phyloP scores from a whole-genome alignment of 2,113 vertebrate species.

The Microtus montanus region DNA sequence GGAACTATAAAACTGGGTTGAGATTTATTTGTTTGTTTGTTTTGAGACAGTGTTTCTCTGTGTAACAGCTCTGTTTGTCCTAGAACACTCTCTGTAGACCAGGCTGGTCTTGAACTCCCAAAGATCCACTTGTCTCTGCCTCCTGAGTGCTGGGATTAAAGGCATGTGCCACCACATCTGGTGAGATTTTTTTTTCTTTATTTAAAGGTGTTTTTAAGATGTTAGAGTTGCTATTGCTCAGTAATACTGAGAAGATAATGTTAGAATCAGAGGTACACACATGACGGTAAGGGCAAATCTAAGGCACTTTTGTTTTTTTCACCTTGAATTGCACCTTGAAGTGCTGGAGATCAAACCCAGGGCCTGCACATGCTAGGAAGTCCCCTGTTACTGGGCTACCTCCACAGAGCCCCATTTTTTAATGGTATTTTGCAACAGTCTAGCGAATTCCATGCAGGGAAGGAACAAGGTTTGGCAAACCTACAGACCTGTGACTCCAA shows the following conservation, averaged over 20 bases:
- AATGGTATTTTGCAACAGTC: neutral
- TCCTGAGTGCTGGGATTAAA: neutral
- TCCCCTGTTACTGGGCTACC: neutral
- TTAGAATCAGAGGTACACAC: neutral
- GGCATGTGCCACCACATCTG: neutral
- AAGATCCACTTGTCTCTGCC: neutral
- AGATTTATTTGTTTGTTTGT: neutral
- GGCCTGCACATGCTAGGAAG: neutral
- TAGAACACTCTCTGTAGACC: neutral
- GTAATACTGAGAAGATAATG: neutral
- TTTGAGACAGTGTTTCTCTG: neutral
- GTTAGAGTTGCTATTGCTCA: neutral
- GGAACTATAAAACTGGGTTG: neutral
- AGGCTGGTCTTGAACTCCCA: neutral
- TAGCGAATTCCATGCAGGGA: neutral
- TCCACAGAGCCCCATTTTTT: neutral
- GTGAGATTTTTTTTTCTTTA: neutral
- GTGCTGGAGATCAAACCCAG: neutral
- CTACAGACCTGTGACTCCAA: neutral
- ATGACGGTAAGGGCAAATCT: neutral
- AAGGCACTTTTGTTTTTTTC: neutral
- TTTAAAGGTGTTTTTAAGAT: neutral
- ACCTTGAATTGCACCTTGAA: neutral
- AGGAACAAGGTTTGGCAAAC: neutral
- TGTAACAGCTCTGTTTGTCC: neutral